phyloP scores from a whole-genome alignment of 2,113 vertebrate species.

The Notarius lentiginosus region DNA sequence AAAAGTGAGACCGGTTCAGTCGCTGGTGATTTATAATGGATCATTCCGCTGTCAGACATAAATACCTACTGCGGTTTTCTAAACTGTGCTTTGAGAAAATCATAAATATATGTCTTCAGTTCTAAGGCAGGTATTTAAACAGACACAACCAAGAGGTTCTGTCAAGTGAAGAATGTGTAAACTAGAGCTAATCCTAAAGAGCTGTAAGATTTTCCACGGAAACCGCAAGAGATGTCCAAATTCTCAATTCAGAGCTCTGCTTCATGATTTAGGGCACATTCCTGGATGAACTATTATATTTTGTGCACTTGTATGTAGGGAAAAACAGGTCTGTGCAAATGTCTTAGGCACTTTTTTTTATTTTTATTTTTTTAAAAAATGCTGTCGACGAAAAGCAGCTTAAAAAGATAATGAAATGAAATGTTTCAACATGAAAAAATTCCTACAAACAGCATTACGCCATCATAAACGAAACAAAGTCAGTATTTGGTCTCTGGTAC shows the following conservation, averaged over 20 bases:
- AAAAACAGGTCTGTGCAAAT: not conserved
- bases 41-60: not conserved
- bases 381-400: too few relatives aligned
- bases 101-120: not conserved
- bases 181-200: not conserved
- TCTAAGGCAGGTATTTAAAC: conserved; percentile 6
- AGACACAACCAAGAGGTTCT: not conserved
- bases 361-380: too few relatives aligned
- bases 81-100: not conserved
- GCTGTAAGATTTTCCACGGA: not conserved
- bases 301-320: not conserved
- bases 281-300: not conserved
- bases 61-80: not conserved
- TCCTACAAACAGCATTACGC: too few relatives aligned
- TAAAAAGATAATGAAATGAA: too few relatives aligned
- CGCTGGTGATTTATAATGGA: not conserved
- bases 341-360: too few relatives aligned
- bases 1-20: not conserved
- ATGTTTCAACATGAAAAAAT: too few relatives aligned
- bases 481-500: too few relatives aligned
- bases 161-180: conserved; percentile 5
- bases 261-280: not conserved
- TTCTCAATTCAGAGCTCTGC: not conserved
- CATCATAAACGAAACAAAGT: too few relatives aligned
- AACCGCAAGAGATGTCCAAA: not conserved